Conservation (phyloP, 1,140 invertebrate genomes). For the Scaptodrosophila lebanonensis region DNA sequence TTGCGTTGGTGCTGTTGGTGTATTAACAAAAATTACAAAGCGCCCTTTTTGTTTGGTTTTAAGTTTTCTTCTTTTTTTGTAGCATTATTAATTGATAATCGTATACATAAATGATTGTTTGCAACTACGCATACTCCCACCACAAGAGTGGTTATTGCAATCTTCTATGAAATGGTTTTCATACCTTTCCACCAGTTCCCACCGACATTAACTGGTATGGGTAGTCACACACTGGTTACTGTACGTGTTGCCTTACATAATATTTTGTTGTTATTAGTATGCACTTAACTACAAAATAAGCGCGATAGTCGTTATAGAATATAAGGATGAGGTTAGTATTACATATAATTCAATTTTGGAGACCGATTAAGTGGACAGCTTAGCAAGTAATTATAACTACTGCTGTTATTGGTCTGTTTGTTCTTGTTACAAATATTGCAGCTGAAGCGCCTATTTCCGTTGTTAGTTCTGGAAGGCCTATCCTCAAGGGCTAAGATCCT, state of each 20-base stretch:
- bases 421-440: background rate
- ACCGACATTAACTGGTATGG: constrained; percentile 3
- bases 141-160: constrained; percentile 4
- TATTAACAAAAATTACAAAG: constrained; percentile 13
- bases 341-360: no score
- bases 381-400: background rate
- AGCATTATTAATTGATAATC: constrained; percentile 34
- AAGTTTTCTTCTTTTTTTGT: constrained; percentile 9
- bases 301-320: no score
- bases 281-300: no score
- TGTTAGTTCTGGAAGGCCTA: constrained; percentile 24
- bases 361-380: no score
- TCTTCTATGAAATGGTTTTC: constrained; percentile 4
- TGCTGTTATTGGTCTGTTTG: background rate
- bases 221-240: no score
- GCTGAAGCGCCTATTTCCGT: background rate
- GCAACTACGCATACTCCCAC: constrained; percentile 1
- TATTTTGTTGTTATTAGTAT: no score
- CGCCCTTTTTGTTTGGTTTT: constrained; percentile 5
- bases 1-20: constrained; percentile 5
- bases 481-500: constrained; percentile 83
- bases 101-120: constrained; percentile 44
- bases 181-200: constrained; percentile 1
- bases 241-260: no score
- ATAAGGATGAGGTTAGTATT: no score